Conservation (phyloP, 2,113 vertebrate species). For the Chionodraco myersi region DNA sequence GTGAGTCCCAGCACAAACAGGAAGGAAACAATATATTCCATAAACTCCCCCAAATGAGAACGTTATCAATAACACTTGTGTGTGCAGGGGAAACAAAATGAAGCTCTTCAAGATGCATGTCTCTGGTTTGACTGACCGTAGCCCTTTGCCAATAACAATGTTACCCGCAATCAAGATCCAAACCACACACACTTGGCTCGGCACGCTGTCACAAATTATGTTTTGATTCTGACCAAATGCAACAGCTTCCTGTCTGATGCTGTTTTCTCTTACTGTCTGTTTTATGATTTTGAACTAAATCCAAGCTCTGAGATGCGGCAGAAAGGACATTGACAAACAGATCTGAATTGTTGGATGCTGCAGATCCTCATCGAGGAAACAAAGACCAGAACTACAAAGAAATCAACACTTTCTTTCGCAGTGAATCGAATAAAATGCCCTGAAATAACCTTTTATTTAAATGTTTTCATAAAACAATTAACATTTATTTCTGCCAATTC, state of each 20-base stretch:
- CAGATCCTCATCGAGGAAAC: conserved; percentile 23
- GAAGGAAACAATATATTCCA: conserved; percentile 79
- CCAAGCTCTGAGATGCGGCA: conserved; percentile 26
- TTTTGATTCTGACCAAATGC: conserved; percentile 78
- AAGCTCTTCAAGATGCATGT: conserved; percentile 67
- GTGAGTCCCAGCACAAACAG: conserved; percentile 73
- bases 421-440: conserved; percentile 26
- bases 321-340: conserved; percentile 30
- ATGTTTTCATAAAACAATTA: no score
- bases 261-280: conserved; percentile 53
- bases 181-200: conserved; percentile 75
- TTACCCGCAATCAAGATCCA: conserved; percentile 78
- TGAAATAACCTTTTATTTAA: no score
- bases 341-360: not conserved
- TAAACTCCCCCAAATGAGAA: conserved; percentile 71
- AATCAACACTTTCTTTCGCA: conserved; percentile 7
- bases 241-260: conserved; percentile 68
- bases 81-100: conserved; percentile 64
- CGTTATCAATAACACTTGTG: conserved; percentile 79
- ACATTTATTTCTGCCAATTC: no score
- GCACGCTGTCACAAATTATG: conserved; percentile 75
- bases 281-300: conserved; percentile 42
- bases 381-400: conserved; percentile 21
- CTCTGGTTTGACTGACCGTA: conserved; percentile 74
- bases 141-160: conserved; percentile 76